Conservation (phyloP, 2,888 invertebrate species). For the Matsumyia berberina region DNA sequence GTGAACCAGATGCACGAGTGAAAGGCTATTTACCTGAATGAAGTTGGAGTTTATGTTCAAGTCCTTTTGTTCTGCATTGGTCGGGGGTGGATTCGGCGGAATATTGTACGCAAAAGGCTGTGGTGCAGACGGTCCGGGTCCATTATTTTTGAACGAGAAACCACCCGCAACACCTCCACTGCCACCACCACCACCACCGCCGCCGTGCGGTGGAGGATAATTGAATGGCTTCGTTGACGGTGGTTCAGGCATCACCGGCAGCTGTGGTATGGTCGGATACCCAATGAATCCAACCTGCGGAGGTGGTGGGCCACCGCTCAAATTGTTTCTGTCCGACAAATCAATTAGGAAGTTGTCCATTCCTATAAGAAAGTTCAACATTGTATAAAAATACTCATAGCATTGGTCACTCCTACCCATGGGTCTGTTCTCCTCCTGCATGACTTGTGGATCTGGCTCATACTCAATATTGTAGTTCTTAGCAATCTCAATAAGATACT, state of each 20-base stretch:
- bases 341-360: slow-evolving; percentile 89
- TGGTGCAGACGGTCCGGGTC: slow-evolving; percentile 73
- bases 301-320: slow-evolving; percentile 85
- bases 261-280: slow-evolving; percentile 89
- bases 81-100: slow-evolving; percentile 85
- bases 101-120: slow-evolving; percentile 87
- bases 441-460: slow-evolving; percentile 96
- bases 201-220: slow-evolving; percentile 86
- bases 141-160: slow-evolving; percentile 20
- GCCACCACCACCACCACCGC: slow-evolving; percentile 84
- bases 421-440: slow-evolving; percentile 88
- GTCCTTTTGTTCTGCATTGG: slow-evolving; percentile 86
- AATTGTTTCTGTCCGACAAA: slow-evolving; percentile 87
- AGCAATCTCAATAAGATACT: slow-evolving; percentile 96
- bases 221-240: slow-evolving; percentile 87
- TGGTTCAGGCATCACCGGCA: slow-evolving; percentile 86
- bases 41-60: slow-evolving; percentile 87
- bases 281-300: slow-evolving; percentile 93
- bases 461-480: slow-evolving; percentile 97
- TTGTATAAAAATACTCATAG: background rate
- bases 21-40: slow-evolving; percentile 84
- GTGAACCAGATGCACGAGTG: background rate
- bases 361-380: slow-evolving; percentile 80
- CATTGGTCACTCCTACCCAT: slow-evolving; percentile 81
- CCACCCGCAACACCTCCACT: slow-evolving; percentile 77